These are phyloP conservation scores for Chlorops oryzae DNA, from an alignment of 1,140 invertebrate genomes.

Conservation along the genomic window DNA sequence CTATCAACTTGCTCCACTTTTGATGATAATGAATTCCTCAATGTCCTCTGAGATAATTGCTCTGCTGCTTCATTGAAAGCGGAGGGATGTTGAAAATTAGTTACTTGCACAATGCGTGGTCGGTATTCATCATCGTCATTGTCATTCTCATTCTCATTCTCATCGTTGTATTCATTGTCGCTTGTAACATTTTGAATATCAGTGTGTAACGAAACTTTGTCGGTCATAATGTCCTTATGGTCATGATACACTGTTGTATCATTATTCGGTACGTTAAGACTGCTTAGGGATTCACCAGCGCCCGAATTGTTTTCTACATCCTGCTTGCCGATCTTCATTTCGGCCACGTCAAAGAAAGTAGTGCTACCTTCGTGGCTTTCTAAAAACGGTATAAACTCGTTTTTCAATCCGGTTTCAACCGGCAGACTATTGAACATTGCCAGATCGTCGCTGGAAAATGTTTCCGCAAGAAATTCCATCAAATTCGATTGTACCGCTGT, in stretches of 20 bases:
- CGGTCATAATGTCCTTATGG: no score
- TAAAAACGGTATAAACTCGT: slow-evolving; percentile 30
- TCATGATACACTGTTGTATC: no score
- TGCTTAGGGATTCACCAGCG: no score
- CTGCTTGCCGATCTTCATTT: no score
- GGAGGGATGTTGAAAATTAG: slow-evolving; percentile 39
- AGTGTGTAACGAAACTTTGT: no score
- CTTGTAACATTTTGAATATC: no score
- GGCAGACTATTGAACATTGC: slow-evolving; percentile 27
- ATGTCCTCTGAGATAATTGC: no score
- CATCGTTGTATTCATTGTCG: slow-evolving; percentile 4
- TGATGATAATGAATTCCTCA: no score
- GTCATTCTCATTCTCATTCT: not conserved
- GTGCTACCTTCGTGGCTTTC: slow-evolving; percentile 20
- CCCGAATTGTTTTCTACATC: no score
- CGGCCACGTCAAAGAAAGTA: slow-evolving; percentile 25
- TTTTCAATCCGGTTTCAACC: slow-evolving; percentile 25
- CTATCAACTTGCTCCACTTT: not conserved
- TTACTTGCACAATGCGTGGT: slow-evolving; percentile 40
- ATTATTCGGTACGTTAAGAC: no score
- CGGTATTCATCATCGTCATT: slow-evolving; percentile 18
- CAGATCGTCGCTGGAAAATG: slow-evolving; percentile 32
- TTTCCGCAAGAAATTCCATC: slow-evolving; percentile 43
- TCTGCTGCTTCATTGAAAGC: no score
- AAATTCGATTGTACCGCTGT: slow-evolving; percentile 37